Conservation (phyloP, 2,113 vertebrate species). For the Balaeniceps rex region DNA sequence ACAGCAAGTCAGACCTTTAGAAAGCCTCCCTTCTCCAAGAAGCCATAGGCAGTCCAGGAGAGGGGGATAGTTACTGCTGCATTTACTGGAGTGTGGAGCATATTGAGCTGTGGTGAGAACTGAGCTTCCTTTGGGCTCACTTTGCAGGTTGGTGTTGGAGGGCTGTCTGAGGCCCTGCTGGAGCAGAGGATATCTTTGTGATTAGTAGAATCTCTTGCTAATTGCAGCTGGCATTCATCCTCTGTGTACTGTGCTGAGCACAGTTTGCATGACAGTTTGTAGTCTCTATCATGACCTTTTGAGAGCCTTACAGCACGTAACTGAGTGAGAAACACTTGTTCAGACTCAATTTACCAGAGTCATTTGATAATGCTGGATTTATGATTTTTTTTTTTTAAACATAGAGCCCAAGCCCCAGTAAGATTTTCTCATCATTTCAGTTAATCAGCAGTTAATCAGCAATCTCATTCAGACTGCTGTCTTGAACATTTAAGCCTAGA, state of each 20-base stretch:
- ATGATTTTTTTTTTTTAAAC: not conserved
- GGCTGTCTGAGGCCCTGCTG: not conserved
- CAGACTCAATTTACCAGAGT: not conserved
- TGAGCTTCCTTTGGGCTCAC: not conserved
- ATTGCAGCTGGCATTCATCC: not conserved
- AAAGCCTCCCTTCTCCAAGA: not conserved
- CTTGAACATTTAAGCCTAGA: not conserved
- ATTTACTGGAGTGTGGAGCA: not conserved
- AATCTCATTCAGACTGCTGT: not conserved
- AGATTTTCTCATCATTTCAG: not conserved
- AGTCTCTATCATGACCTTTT: not conserved
- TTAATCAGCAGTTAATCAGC: not conserved
- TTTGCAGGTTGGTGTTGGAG: not conserved
- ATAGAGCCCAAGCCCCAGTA: not conserved
- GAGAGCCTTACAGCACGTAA: not conserved
- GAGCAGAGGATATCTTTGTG: not conserved
- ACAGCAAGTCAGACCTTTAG: not conserved
- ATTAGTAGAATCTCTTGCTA: not conserved
- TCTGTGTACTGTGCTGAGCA: not conserved
- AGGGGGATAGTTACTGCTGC: not conserved
- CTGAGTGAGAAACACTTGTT: not conserved
- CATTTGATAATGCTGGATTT: not conserved
- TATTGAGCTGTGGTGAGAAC: not conserved
- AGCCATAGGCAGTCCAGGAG: not conserved
- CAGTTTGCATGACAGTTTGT: not conserved